Evolutionary conservation across 2,888 invertebrate species (phyloP), one percentile per base, ranked within the genome.

Genomic region (Scaptomyza cyrtandrae): DNA sequence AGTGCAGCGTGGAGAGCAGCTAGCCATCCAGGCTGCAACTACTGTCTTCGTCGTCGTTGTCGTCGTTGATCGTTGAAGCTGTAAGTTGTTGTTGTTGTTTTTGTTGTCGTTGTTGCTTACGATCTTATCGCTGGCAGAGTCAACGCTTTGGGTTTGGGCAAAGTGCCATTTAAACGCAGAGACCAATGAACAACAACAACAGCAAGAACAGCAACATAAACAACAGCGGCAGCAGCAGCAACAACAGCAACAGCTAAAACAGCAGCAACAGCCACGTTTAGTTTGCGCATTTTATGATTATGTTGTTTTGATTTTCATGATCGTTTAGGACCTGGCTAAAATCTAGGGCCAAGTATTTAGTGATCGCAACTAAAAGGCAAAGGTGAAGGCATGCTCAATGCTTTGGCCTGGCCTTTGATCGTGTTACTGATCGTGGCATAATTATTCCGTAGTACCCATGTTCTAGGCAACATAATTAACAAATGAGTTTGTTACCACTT

Each of bases 391-490:
- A 65, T 78, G 64, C 74, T 61, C 67, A 27, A 27, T 55, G 71
- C 56, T 29, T 69, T 69, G 48, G 46, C 45, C 68, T 89, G 78
- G 87, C 89, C 84, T 89, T 89, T 84, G 88, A 89, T 84, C 86
- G 84, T 87, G 88, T 89, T 75, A 84, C 87, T 83, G 83, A 83
- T 83, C 83, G 83, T 83, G 83, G 83, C 83, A 83, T 83, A 88
- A 88, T 83, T 86, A 83, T 84, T 71, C 68, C 71, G 44, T 62
- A 67, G 62, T 41, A 62, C 53, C 55, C 76, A 53, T 83, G 84
- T 83, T 79, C 78, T 78, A 71, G 77, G 82, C 83, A 91, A 91
- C 89, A 90, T 91, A 90, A 91, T 91, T 90, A 91, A 91, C 90
- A 91, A 89, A 87, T 90, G 90, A 90, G 85, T 91, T 88, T 89